Conservation (phyloP, 2,797 vertebrate genomes). For the Siniperca scherzeri region DNA sequence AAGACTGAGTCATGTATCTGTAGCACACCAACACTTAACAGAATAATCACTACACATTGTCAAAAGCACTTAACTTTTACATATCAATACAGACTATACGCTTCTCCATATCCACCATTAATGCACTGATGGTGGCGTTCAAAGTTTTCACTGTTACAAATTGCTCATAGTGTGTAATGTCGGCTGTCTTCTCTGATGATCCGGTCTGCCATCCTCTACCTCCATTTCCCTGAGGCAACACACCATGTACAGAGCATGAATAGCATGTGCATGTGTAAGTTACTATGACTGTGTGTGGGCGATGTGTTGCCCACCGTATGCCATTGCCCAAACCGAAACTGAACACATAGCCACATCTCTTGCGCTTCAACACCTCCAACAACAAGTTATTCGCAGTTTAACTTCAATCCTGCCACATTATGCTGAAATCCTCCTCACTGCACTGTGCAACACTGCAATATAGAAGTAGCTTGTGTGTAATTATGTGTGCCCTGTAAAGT, state of each 20-base stretch:
- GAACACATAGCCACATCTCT: constrained; percentile 12
- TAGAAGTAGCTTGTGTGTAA: constrained; percentile 49
- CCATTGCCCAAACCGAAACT: neutral
- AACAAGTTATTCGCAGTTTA: constrained; percentile 18
- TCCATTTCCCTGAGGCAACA: constrained; percentile 25
- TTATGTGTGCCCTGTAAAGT: constrained; percentile 46
- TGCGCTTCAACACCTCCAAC: neutral
- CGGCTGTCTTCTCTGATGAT: constrained; percentile 48
- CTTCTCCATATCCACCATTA: constrained; percentile 14
- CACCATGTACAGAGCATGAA: constrained; percentile 20
- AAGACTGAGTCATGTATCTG: constrained; percentile 41
- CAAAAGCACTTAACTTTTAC: constrained; percentile 35
- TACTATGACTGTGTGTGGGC: constrained; percentile 49
- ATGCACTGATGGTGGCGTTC: neutral
- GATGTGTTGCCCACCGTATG: constrained; percentile 14
- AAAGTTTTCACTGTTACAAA: constrained; percentile 38
- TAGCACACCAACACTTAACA: constrained; percentile 29
- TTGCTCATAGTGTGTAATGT: constrained; percentile 26
- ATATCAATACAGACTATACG: neutral
- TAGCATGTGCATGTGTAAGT: constrained; percentile 32
- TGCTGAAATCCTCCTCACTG: constrained; percentile 7
- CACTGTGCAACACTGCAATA: constrained; percentile 11
- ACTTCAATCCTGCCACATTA: constrained; percentile 44
- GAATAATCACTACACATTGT: constrained; percentile 19
- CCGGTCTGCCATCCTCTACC: constrained; percentile 44